Conservation (phyloP, 2,113 vertebrate genomes). For the Sterna hirundo region DNA sequence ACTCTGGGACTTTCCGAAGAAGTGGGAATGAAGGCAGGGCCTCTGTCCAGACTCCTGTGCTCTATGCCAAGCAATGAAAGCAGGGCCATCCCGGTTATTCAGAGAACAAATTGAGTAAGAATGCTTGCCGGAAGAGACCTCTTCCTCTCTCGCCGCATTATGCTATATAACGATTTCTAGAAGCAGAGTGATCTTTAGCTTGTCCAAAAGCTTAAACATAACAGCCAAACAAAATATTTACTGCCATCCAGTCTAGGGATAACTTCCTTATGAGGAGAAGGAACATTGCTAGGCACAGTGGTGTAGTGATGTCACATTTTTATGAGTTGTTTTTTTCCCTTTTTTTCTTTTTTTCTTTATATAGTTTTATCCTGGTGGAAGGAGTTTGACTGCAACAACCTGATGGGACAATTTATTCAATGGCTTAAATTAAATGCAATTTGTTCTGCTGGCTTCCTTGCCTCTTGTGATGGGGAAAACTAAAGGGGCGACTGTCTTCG, state of each 20-base stretch:
- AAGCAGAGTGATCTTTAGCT: neutral
- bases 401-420: neutral
- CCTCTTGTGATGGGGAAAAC: neutral
- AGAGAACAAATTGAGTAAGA: neutral
- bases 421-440: neutral
- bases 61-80: neutral
- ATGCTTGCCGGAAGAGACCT: neutral
- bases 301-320: neutral
- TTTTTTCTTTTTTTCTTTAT: neutral
- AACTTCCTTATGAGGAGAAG: constrained; percentile 40
- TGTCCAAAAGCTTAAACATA: neutral
- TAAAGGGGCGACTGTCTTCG: neutral
- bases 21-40: neutral
- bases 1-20: neutral
- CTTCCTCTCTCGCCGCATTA: fast-evolving
- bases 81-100: neutral
- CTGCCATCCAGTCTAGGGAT: neutral
- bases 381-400: neutral
- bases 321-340: neutral
- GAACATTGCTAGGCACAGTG: neutral
- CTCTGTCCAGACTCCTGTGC: neutral
- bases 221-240: constrained; percentile 48
- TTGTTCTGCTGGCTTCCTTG: neutral
- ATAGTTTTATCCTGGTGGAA: neutral
- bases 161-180: constrained; percentile 20